Base-by-base conservation (phyloP, 2,113 vertebrate species). In the Redunca redunca region DNA sequence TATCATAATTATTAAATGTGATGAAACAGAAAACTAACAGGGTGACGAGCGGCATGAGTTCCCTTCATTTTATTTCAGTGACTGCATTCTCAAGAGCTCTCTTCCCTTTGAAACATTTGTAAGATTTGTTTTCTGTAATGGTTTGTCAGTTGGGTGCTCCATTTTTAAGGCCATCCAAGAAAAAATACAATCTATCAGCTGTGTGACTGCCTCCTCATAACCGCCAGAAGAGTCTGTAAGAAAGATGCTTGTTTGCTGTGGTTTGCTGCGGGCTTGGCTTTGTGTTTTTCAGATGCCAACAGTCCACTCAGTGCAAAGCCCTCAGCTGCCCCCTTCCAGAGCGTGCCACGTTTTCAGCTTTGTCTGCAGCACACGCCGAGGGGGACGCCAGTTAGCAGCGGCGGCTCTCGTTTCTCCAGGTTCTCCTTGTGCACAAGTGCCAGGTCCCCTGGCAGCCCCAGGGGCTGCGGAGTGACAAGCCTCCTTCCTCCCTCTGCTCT, bases 211-310 rank as follows among this genome's bases (percentile, higher is more conserved):
- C 96, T 94, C 80, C 81, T 97, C n/a, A 21, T 92, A 96, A 62
- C 80, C 10, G 7, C 84, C 21, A 58, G 60, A 80, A 82, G 77
- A 96, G 62, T 96, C 84, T 92, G 40, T 90, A 53, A 97, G 90
- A 78, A 96, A 97, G 96, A 93, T 97, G 94, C 96, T 97, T 98
- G 94, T 98, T 97, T 95, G 81, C 85, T 96, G 60, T 71, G 92
- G 80, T 90, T 94, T 80, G 77, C 91, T 74, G 17, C 57, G 25
- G 93, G 95, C 95, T 95, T 83, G 55, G 90, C 87, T 96, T 94
- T 26, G 62, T 46, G 60, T 98, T 94, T 97, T 96, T 87, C 94
- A 88, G 78, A 97, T 95, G 43, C 88, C 81, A 78, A 6, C 77
- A 43, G 2, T 90, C 74, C 80, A 88, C 52, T 95, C 85, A 58